Base-by-base conservation (phyloP, 1,140 invertebrate genomes). In the Carposina sasakii region DNA sequence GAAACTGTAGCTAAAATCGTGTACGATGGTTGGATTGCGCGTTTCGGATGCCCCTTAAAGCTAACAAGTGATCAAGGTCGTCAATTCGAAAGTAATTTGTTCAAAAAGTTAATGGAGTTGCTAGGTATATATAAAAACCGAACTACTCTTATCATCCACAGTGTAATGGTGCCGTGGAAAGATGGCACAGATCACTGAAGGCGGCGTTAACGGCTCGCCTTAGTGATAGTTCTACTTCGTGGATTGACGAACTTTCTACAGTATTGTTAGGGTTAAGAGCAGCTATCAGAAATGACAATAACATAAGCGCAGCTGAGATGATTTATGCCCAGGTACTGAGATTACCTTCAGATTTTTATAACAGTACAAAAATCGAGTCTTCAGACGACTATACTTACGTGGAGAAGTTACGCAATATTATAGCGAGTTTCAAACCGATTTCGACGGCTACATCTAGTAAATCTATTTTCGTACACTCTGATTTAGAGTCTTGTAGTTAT, bases 171-270 rank as follows among this genome's bases (percentile, higher is more conserved):
- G 55, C 55, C 21, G 48, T 78, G 0, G 78, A 85, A 46, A 28
- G 70, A 26, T 71, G 59, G 34, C 84, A 88, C 59, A 48, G 77
- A 2, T 43, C 63, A 30, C 48, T 87, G 9, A 86, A 87, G 52
- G 37, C 64, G n/a, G 54, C 83, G 1, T 36, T 85, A 9, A 67
- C 16, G 20, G 54, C 54, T 10, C 46, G 49, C 9, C 13, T 54
- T 21, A 40, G 24, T 8, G 28, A 36, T 5, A 34, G 30, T 0
- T n/a, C n/a, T n/a, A n/a, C n/a, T n/a, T 20, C 40, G 0, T 85
- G 81, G 76, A 39, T 54, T 0, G 42, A 66, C 9, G 49, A 47
- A 17, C 54, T 84, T 28, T 73, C 76, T 5, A 57, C 62, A 17
- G 67, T 81, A 8, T 30, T 84, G 2, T 47, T 81, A 8, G 74